A percentile compares a stretch with the other conserved stretches of the same genome.
phyloP scores from a whole-genome alignment of 2,888 invertebrate species.

The Spilosoma lubricipeda region DNA sequence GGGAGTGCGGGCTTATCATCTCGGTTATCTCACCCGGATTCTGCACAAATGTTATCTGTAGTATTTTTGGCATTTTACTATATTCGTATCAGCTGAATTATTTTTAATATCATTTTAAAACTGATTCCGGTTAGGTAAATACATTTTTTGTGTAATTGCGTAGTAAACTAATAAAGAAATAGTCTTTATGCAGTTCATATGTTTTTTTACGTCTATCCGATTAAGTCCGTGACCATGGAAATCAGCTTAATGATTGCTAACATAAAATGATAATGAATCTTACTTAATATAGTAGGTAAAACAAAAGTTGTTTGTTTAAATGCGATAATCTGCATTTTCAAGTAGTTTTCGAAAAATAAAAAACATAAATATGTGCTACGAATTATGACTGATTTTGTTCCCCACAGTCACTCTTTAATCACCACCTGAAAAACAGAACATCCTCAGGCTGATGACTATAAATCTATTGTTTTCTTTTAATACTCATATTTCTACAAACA shows the following conservation, averaged over 20 bases:
- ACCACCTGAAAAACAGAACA: background rate
- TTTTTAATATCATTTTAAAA: background rate
- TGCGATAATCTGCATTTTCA: no score
- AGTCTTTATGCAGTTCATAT: no score
- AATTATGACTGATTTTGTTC: background rate
- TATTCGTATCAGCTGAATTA: background rate
- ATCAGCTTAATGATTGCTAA: no score
- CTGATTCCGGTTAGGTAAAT: no score
- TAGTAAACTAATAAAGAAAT: no score
- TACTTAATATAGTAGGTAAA: no score
- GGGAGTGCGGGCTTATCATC: conserved; percentile 16
- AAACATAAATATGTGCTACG: no score
- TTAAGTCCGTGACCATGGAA: background rate
- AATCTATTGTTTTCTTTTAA: background rate
- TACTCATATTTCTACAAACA: conserved; percentile 13
- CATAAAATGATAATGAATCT: no score
- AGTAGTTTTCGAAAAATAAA: no score
- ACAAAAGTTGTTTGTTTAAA: no score
- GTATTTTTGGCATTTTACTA: background rate
- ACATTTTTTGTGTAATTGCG: no score
- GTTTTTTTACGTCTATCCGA: background rate
- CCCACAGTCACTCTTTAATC: background rate
- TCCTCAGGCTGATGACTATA: no score
- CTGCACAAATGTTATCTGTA: background rate
- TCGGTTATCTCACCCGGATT: conserved; percentile 21